phyloP scores from a whole-genome alignment of 1,140 invertebrate genomes.

The Sarcophaga peregrina region DNA sequence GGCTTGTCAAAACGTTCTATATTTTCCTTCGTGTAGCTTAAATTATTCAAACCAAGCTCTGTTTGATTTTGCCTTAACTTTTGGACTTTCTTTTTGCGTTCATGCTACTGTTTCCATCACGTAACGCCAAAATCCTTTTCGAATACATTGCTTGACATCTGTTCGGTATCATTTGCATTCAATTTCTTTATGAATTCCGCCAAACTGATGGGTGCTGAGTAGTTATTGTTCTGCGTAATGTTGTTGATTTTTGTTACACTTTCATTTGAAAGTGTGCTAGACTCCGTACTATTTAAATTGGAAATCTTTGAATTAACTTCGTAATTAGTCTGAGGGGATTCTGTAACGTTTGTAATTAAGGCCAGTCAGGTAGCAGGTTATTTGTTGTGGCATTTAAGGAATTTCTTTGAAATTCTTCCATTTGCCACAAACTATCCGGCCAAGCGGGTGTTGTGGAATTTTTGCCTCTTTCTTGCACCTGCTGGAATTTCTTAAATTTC shows the following conservation, averaged over 20 bases:
- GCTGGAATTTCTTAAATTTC: slow-evolving; percentile 40
- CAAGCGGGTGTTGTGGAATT: not conserved
- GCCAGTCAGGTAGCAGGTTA: not conserved
- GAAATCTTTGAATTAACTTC: too few species aligned
- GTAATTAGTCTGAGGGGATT: too few species aligned
- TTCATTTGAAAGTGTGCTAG: too few species aligned
- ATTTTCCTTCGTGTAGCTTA: too few species aligned
- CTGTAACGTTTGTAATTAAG: too few species aligned
- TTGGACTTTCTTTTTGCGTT: not conserved
- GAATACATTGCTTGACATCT: not conserved
- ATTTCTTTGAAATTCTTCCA: not conserved
- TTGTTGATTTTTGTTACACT: not conserved
- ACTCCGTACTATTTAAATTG: too few species aligned
- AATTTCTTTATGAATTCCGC: not conserved
- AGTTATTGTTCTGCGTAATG: not conserved
- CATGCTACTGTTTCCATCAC: not conserved
- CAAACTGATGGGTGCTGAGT: not conserved
- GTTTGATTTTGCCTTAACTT: too few species aligned
- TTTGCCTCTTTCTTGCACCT: slow-evolving; percentile 12
- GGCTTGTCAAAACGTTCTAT: too few species aligned
- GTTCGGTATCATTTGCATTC: not conserved
- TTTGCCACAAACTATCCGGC: not conserved
- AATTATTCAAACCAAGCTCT: too few species aligned
- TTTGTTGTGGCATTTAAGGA: not conserved
- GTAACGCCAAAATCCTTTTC: not conserved